Conservation (phyloP, 1,140 invertebrate genomes). For the Saxidomus purpurata region DNA sequence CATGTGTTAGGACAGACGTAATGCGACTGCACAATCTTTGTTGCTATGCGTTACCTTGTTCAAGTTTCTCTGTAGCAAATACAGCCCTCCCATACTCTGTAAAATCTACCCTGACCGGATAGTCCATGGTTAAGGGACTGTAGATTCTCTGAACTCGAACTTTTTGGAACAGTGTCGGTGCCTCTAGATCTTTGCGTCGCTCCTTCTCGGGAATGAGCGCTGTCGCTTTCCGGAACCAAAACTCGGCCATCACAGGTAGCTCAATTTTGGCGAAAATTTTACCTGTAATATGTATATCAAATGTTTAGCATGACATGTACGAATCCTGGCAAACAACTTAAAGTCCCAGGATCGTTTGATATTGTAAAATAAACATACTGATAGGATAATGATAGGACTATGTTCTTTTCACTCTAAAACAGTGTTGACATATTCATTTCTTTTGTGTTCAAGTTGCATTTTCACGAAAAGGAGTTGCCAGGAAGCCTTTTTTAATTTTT, state of each 20-base stretch:
- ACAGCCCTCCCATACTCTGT: slow-evolving; percentile 79
- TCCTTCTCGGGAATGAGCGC: slow-evolving; percentile 69
- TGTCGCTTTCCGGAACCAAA: slow-evolving; percentile 82
- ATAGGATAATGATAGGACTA: too few relatives aligned
- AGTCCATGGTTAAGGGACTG: slow-evolving; percentile 79
- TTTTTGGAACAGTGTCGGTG: slow-evolving; percentile 81
- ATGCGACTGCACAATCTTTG: too few relatives aligned
- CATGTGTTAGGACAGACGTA: too few relatives aligned
- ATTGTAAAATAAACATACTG: too few relatives aligned
- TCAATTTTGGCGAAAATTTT: slow-evolving; percentile 76
- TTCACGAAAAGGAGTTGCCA: too few relatives aligned
- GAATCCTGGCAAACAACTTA: too few relatives aligned
- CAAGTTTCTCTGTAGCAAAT: slow-evolving; percentile 75
- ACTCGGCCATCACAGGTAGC: slow-evolving; percentile 82
- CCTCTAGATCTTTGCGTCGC: slow-evolving; percentile 72
- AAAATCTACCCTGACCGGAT: slow-evolving; percentile 79
- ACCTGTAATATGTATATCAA: slow-evolving; percentile 75
- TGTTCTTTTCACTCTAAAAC: too few relatives aligned
- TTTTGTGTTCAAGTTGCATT: too few relatives aligned
- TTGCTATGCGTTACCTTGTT: slow-evolving; percentile 62
- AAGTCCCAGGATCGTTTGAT: too few relatives aligned
- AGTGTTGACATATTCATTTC: too few relatives aligned
- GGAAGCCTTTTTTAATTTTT: too few relatives aligned
- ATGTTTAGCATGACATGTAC: too few relatives aligned
- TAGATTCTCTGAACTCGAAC: slow-evolving; percentile 81